Conservation (phyloP, 92 coral and sea anemone species). For the Parazoanthus swiftii region DNA sequence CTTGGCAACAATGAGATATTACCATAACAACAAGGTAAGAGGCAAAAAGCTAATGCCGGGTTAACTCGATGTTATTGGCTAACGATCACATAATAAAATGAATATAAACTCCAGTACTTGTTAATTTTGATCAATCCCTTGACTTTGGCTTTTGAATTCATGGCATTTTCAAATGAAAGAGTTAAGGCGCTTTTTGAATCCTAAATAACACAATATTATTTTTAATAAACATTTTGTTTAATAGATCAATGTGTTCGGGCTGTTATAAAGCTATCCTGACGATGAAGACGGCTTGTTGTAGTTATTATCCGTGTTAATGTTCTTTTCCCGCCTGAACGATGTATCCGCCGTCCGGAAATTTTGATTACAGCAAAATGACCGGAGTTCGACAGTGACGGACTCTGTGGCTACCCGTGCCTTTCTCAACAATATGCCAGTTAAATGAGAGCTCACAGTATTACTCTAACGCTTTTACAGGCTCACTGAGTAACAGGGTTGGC, state of each 20-base stretch:
- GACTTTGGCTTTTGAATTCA: not conserved
- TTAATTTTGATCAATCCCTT: too few species aligned
- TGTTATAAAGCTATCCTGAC: too few species aligned
- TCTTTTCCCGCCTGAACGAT: not conserved
- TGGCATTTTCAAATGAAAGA: too few species aligned
- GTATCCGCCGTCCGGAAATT: not conserved
- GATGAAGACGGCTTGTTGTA: too few species aligned
- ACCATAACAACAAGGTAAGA: too few species aligned
- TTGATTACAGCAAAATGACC: not conserved
- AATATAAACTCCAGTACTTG: not conserved
- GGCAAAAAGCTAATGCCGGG: not conserved
- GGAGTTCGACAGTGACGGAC: too few species aligned
- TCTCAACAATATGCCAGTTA: not conserved
- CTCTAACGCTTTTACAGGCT: not conserved
- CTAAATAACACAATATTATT: too few species aligned
- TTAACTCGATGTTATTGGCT: not conserved
- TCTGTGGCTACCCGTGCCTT: too few species aligned
- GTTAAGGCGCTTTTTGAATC: not conserved
- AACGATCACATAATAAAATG: not conserved
- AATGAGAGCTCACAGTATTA: not conserved
- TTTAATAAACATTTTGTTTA: too few species aligned
- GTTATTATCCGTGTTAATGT: not conserved
- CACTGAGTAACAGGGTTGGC: constrained; percentile 18
- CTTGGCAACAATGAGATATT: too few species aligned
- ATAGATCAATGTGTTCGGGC: too few species aligned